phyloP scores from a whole-genome alignment of 2,113 vertebrate genomes.

The Odobenus rosmarus region DNA sequence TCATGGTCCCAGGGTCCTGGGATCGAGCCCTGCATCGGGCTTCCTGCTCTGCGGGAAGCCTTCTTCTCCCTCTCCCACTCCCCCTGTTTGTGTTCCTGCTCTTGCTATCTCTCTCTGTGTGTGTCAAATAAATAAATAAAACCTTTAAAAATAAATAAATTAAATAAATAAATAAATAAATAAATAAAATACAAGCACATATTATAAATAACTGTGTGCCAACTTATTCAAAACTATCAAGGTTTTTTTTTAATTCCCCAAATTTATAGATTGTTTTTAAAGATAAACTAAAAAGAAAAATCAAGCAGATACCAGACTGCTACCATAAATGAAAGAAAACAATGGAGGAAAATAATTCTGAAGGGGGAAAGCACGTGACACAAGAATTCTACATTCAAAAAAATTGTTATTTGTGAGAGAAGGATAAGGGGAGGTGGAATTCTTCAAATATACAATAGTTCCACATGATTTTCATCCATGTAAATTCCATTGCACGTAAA shows the following conservation, averaged over 20 bases:
- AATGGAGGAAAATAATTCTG: conserved; percentile 16
- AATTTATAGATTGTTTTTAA: conserved; percentile 23
- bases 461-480: not conserved
- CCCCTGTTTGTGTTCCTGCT: no score
- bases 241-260: not conserved
- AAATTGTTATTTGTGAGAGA: not conserved
- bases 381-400: conserved; percentile 2
- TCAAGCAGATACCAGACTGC: not conserved
- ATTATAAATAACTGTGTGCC: not conserved
- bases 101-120: no score
- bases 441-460: not conserved
- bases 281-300: conserved; percentile 7
- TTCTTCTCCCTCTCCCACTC: no score
- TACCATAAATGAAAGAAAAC: not conserved
- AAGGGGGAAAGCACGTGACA: not conserved
- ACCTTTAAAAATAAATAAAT: no score
- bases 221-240: conserved; percentile 7
- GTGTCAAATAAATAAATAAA: no score
- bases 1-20: no score
- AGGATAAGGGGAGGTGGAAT: not conserved
- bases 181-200: not conserved
- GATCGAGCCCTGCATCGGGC: no score
- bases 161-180: no score
- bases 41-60: no score
- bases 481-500: not conserved